Evolutionary conservation across 2,113 vertebrate species (phyloP), one percentile per base, ranked within the genome.

Genomic region (Pterocles orientalis): DNA sequence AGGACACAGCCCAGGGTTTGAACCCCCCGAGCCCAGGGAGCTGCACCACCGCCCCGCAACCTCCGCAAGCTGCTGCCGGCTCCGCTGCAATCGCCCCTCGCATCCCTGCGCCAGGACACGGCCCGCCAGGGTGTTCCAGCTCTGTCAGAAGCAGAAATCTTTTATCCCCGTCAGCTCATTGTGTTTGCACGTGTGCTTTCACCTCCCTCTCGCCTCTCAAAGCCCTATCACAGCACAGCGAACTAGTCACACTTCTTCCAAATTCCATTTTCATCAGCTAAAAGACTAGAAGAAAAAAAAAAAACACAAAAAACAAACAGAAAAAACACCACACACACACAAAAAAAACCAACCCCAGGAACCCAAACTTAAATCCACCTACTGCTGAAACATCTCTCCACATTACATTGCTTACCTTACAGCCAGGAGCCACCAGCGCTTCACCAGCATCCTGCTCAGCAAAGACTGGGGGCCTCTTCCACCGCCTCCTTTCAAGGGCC

Each of bases 381-480:
- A 7, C 39, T 5, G 5, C 18, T 26, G 14, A 14, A 41, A 23
- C 7, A n/a, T n/a, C n/a, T n/a, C n/a, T n/a, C n/a, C n/a, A n/a
- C n/a, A n/a, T n/a, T n/a, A n/a, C n/a, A n/a, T n/a, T n/a, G n/a
- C 13, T 48, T 5, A 28, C 53, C 82, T 3, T 9, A 2, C 9
- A 20, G 25, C 41, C 62, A 14, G 12, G 8, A 82, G 41, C 56
- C 18, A 10, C 10, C 36, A 18, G 18, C 17, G 7, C 12, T 1
- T 2, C 39, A 3, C 15, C 13, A 23, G 9, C 5, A 3, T 4
- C 43, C 18, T 1, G 2, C 45, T 28, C 10, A 1, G 18, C 7
- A 7, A 16, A 5, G 3, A 4, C 5, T 1, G 0, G 12, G 1
- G 1, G 10, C 2, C 1, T 1, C 25, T 12, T 1, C 5, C 1